These are phyloP conservation scores for Hydrozoanthus tunicans DNA, from an alignment of 64 coral and sea anemone species.

Conservation along the genomic window DNA sequence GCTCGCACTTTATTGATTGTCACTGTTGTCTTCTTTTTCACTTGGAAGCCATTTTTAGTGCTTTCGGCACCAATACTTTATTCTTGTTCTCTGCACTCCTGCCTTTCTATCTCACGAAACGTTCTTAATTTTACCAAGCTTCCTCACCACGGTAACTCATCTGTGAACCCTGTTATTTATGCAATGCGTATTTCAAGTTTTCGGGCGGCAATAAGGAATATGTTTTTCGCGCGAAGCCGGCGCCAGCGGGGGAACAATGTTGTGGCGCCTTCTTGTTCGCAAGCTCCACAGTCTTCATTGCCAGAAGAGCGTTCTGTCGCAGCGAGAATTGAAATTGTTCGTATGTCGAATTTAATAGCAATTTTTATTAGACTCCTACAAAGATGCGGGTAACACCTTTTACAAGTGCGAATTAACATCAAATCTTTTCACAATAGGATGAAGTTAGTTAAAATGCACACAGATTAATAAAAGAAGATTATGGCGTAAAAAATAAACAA, in stretches of 20 bases:
- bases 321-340: background rate
- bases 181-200: conserved; percentile 38
- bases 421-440: too few species aligned
- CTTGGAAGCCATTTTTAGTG: conserved; percentile 40
- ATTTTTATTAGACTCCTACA: background rate
- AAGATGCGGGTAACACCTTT: too few species aligned
- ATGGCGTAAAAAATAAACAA: too few species aligned
- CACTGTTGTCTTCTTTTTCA: conserved; percentile 34
- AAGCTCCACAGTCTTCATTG: background rate
- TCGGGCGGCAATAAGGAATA: conserved; percentile 12
- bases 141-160: conserved; percentile 41
- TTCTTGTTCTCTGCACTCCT: conserved; percentile 25
- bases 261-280: background rate
- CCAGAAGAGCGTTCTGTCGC: background rate
- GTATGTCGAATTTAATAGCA: conserved; percentile 1
- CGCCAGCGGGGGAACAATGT: background rate
- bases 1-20: conserved; percentile 24
- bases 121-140: conserved; percentile 49
- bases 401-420: too few species aligned
- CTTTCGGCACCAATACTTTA: conserved; percentile 19
- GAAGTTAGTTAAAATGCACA: too few species aligned
- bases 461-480: too few species aligned
- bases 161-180: conserved; percentile 43
- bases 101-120: conserved; percentile 7
- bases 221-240: background rate